Evolutionary conservation across 1,140 invertebrate species (phyloP), one percentile per base, ranked within the genome.

Genomic region (Drosophila watanabei): DNA sequence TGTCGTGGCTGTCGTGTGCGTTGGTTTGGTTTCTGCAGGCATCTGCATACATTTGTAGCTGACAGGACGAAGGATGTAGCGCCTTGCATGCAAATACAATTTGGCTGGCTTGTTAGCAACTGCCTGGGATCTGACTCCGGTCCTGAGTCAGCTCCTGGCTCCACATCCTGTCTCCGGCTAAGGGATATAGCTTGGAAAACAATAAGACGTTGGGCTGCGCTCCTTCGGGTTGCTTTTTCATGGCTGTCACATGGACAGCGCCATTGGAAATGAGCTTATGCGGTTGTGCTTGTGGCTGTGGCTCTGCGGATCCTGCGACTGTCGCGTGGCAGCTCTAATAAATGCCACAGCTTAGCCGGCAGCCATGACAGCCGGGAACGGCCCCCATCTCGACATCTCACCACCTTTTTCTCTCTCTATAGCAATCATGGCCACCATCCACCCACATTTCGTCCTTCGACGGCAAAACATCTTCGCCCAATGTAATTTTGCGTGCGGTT

Each of bases 61-160:
- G 73, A 76, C 73, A 84, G 81, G 76, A 75, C 76, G 73, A 82
- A 84, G 80, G 69, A 88, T 78, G 68, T 82, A 70, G 78, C 80
- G 77, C 72, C 85, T 89, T 85, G 85, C 86, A 89, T 89, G 85
- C 85, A 90, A 89, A 89, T 89, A 89, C 82, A 90, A 89, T 89
- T 89, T 89, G 85, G 76, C 85, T 89, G 85, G 56, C 83, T 87
- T 88, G 84, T 75, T 84, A 84, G 80, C 73, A 77, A 75, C 58
- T 69, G 57, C 71, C 60, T 10, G 45, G 68, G 54, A 51, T 49
- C 43, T 20, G 28, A 18, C 48, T 62, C 32, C 33, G 5, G 33
- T 16, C 52, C 52, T 18, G 8, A 0, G 18, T 35, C 54, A 57
- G 56, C 56, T 54, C 9, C 54, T 37, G 13, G 16, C 46, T 45